Evolutionary conservation across 2,113 vertebrate genomes (phyloP), one percentile per base, ranked within the genome.

Genomic region (Agelaius tricolor): DNA sequence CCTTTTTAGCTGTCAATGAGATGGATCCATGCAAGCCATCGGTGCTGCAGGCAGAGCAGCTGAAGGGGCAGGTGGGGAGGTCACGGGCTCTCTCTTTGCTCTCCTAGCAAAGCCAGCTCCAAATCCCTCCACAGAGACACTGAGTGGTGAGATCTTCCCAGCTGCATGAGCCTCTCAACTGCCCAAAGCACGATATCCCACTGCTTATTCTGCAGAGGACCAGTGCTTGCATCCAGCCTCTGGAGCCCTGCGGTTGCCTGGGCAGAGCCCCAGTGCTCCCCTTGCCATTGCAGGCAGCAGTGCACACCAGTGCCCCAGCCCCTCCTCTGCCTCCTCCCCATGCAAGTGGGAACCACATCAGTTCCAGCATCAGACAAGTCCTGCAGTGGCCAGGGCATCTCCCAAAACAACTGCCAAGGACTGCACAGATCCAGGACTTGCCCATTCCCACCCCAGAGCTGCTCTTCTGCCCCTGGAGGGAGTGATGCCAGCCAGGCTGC

Each of bases 11-110:
- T 12, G 46, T 2, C 57, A n/a, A 1, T 0, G 2, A 46, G 37
- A 7, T 0, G 3, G 68, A 18, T 27, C 57, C 16, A 1, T 0
- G 3, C 41, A 2, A 39, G 24, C 54, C 33, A 2, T 0, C 2
- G 3, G 69, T 12, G 61, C 39, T 4, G 0, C 20, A 2, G 62
- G 54, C 37, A 47, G 55, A 8, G 57, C 19, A 0, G 49, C 41
- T 16, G 66, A 11, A 37, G 21, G 43, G 35, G 35, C 13, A 5
- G 20, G 7, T 0, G 28, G n/a, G 43, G 24, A 46, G 41, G 49
- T 1, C 24, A 28, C 2, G 21, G 30, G 46, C 17, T 58, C 84
- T 22, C 49, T 15, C 49, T 51, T 26, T 26, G 49, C 49, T 51
- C 49, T 26, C 24, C 49, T 2, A 11, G 11, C 54, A 87, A 57